Percentiles rank a stretch among this genome's conserved stretches.
Evolutionary conservation across 2,888 invertebrate genomes (phyloP).

Genomic region (Glaucopsyche alexis): DNA sequence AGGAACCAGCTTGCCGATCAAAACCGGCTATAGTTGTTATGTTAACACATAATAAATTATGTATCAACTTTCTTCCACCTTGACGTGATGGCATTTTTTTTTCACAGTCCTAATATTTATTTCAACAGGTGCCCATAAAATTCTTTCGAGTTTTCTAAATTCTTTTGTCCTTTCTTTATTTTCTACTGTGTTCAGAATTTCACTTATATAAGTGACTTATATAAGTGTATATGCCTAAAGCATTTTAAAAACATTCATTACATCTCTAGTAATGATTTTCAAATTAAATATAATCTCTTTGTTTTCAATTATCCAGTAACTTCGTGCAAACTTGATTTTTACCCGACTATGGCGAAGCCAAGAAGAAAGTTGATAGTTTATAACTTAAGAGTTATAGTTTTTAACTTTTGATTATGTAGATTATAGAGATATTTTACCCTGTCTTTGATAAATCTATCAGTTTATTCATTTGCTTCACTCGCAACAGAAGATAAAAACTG

Average conservation of each 20-base stretch:
- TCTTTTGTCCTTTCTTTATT: constrained; percentile 11
- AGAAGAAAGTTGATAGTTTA: no score
- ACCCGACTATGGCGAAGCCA: no score
- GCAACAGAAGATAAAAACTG: background rate
- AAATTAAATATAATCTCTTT: no score
- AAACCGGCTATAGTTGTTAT: background rate
- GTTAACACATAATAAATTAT: constrained; percentile 13
- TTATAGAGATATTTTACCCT: no score
- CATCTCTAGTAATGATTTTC: no score
- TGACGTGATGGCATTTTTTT: background rate
- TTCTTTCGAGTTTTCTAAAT: constrained; percentile 12
- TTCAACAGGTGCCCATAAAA: background rate
- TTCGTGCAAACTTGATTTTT: no score
- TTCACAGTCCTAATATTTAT: no score
- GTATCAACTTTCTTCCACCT: constrained; percentile 15
- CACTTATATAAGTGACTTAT: no score
- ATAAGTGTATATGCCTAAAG: background rate
- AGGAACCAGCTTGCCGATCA: background rate
- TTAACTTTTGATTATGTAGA: no score
- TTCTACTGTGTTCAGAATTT: background rate
- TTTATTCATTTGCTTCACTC: background rate
- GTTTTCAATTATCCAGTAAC: no score
- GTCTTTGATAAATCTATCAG: no score
- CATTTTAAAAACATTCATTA: background rate
- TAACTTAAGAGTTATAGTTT: no score